These are phyloP conservation scores for Lissonota sp. DNA, from an alignment of 2,888 invertebrate genomes.

Conservation along the genomic window DNA sequence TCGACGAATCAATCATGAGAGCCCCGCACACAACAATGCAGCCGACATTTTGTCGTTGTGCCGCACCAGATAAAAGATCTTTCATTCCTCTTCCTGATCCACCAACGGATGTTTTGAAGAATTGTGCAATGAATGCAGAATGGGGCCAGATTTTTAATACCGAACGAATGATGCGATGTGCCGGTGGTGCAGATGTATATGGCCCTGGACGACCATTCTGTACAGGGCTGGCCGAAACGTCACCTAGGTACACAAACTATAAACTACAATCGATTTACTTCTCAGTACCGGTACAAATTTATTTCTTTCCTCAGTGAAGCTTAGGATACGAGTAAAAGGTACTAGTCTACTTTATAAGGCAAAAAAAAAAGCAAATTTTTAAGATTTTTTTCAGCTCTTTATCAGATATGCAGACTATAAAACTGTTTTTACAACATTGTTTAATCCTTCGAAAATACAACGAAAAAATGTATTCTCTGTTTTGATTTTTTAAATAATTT, in stretches of 20 bases:
- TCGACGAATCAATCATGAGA: background rate
- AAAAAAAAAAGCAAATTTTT: too few species aligned
- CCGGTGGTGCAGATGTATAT: conserved; percentile 27
- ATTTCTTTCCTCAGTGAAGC: too few species aligned
- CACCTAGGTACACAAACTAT: conserved; percentile 4
- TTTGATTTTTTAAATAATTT: too few species aligned
- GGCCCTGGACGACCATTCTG: background rate
- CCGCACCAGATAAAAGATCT: conserved; percentile 9
- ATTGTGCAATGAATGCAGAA: background rate
- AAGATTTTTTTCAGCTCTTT: too few species aligned
- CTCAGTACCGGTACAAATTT: too few species aligned
- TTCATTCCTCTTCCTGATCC: conserved; percentile 4
- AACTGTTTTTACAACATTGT: too few species aligned
- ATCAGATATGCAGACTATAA: too few species aligned
- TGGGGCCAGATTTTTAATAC: conserved; percentile 1
- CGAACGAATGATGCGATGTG: conserved; percentile 6
- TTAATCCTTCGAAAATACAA: too few species aligned
- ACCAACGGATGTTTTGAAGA: background rate
- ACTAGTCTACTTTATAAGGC: too few species aligned
- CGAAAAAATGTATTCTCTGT: too few species aligned
- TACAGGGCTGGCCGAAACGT: background rate
- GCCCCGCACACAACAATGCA: background rate
- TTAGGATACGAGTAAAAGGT: too few species aligned
- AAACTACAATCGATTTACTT: too few species aligned
- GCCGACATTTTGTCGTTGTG: conserved; percentile 19